Base-by-base conservation (phyloP, 2,113 vertebrate species). In the Chloebia gouldiae region DNA sequence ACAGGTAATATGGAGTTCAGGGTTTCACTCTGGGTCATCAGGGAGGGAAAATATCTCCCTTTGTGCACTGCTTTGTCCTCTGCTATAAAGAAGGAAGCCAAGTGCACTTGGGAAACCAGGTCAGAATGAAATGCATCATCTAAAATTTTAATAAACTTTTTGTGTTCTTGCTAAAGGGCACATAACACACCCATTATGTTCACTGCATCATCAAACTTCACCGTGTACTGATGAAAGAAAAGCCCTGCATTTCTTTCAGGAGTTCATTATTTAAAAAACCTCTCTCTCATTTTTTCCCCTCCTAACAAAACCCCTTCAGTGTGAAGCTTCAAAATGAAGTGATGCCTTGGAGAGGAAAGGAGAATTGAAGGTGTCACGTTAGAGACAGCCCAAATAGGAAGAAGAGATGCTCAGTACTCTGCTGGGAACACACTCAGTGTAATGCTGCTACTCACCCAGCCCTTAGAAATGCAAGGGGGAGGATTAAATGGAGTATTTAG, bases 121-220 rank as follows among this genome's bases (percentile, higher is more conserved):
- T 81, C 81, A 71, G 50, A 82, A 85, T 18, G 20, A 79, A 95
- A 88, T 37, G 61, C 45, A 94, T 24, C 53, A 57, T 21, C 76
- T 93, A 72, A 84, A 97, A 89, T 54, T 78, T 89, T 89, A 95
- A 95, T 87, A 81, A 91, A 85, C 57, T 84, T 91, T 78, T 72
- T 85, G 77, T 93, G 70, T 42, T 95, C 59, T 69, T 88, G 54
- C 82, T 95, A 51, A 88, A 77, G 59, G 65, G 63, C 68, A 94
- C 16, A 5, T 25, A 88, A 75, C 63, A 78, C 31, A 49, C 14
- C 37, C 61, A 77, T 80, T 92, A 72, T 10, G 30, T 39, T 84
- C 57, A 72, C 39, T 9, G 28, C 40, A 71, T 33, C 8, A 4
- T 57, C 79, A 64, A 44, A 95, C 20, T 63, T 68, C 65, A 61